These are phyloP conservation scores for Phortica variegata DNA, from an alignment of 1,140 invertebrate species.

Conservation along the genomic window DNA sequence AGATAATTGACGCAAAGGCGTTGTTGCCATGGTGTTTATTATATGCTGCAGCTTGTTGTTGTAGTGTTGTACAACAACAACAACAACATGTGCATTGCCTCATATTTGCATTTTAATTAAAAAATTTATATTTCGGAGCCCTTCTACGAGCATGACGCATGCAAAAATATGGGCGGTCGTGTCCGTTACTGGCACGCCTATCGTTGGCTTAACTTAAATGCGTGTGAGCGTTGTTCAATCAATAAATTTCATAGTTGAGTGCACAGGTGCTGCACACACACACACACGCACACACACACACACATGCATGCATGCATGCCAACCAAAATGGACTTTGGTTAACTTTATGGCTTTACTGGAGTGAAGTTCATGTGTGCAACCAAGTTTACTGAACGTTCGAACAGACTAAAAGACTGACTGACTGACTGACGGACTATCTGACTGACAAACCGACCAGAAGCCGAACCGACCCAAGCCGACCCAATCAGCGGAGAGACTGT, in stretches of 20 bases:
- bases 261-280: constrained; percentile 30
- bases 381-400: background rate
- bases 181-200: no score
- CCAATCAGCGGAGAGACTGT: no score
- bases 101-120: constrained; percentile 17
- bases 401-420: constrained; percentile 24
- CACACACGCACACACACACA: background rate
- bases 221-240: constrained; percentile 30
- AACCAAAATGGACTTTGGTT: constrained; percentile 34
- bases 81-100: no score
- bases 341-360: constrained; percentile 15
- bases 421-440: background rate
- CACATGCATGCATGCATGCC: background rate
- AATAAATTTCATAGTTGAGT: constrained; percentile 51
- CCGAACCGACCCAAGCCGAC: no score
- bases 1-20: no score
- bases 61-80: no score
- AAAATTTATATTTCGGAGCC: no score
- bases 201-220: background rate
- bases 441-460: no score
- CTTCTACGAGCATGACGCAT: no score
- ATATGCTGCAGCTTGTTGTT: no score
- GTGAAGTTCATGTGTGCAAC: background rate
- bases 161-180: no score
- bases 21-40: no score